Conservation (phyloP, 1,140 invertebrate genomes). For the Euwallacea fornicatus region DNA sequence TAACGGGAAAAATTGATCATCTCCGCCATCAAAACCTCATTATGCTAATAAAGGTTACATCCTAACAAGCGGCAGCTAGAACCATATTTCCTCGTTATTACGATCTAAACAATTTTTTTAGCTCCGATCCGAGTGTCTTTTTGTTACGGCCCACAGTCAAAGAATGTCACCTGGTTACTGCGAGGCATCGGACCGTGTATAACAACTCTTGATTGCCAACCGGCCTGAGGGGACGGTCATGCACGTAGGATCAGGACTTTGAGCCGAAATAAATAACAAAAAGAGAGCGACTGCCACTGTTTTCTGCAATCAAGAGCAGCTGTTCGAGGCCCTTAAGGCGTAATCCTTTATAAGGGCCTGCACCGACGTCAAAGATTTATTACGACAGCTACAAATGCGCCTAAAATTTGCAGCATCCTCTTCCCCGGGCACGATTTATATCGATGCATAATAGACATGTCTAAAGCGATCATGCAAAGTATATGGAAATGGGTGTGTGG, state of each 20-base stretch:
- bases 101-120: no score
- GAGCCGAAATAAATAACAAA: not conserved
- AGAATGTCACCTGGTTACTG: slow-evolving; percentile 23
- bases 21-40: no score
- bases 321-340: slow-evolving; percentile 9
- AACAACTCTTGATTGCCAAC: slow-evolving; percentile 20
- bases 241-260: slow-evolving; percentile 3
- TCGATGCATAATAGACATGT: slow-evolving; percentile 34
- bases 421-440: slow-evolving; percentile 25
- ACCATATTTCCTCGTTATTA: no score
- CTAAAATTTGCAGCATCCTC: slow-evolving; percentile 33
- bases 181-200: slow-evolving; percentile 28
- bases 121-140: no score
- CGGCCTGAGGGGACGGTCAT: slow-evolving; percentile 10
- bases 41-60: no score
- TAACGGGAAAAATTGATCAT: no score
- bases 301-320: slow-evolving; percentile 10
- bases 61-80: no score
- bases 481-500: slow-evolving; percentile 22
- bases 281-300: not conserved
- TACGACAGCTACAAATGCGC: slow-evolving; percentile 33
- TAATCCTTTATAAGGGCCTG: slow-evolving; percentile 26
- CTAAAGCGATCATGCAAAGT: slow-evolving; percentile 34
- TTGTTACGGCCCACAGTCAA: not conserved
- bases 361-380: slow-evolving; percentile 33